These are phyloP conservation scores for Synergus itoensis DNA, from an alignment of 2,888 invertebrate genomes.

Conservation along the genomic window DNA sequence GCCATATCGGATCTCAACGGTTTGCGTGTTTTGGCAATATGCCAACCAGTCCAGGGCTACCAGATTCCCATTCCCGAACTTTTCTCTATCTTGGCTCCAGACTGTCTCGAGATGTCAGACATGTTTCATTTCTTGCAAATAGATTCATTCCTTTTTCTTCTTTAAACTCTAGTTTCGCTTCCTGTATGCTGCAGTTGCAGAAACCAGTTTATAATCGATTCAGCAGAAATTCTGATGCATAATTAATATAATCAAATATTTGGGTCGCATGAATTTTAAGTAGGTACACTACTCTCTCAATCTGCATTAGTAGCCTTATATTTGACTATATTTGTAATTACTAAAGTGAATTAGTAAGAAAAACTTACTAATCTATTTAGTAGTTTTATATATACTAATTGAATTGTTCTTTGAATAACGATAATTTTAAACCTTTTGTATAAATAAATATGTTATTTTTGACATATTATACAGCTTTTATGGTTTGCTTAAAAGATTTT, in stretches of 20 bases:
- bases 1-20: conserved; percentile 23
- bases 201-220: conserved; percentile 1
- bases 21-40: conserved; percentile 37
- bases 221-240: background rate
- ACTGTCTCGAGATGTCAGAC: conserved; percentile 37
- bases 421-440: too few species aligned
- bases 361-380: too few species aligned
- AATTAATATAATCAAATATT: too few species aligned
- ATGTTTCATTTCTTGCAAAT: conserved; percentile 38
- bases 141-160: background rate
- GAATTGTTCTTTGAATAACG: too few species aligned
- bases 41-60: conserved; percentile 41
- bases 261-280: background rate
- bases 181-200: background rate
- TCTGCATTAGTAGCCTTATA: too few species aligned
- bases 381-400: too few species aligned
- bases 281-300: too few species aligned
- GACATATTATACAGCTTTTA: too few species aligned
- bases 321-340: too few species aligned
- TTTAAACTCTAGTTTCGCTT: background rate
- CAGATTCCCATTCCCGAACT: conserved; percentile 19
- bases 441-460: too few species aligned
- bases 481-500: too few species aligned
- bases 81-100: conserved; percentile 38
- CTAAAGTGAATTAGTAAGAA: too few species aligned